These are phyloP conservation scores for Tadarida brasiliensis DNA, from an alignment of 2,797 vertebrate species.

Conservation along the genomic window DNA sequence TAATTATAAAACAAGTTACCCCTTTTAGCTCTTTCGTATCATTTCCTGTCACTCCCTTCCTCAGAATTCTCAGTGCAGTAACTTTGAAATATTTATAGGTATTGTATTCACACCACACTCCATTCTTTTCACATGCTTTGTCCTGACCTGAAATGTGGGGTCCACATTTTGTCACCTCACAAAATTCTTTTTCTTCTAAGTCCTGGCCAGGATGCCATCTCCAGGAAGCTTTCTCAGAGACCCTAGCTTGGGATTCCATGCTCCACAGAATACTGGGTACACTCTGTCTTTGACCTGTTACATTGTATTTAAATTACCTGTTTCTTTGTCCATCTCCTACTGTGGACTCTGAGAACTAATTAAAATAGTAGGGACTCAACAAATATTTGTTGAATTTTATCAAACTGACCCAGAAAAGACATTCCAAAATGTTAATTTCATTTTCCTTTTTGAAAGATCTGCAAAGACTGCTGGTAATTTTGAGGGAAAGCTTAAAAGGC, in stretches of 20 bases:
- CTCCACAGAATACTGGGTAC: accelerated
- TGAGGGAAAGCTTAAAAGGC: constrained; percentile 62
- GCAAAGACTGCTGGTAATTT: constrained; percentile 48
- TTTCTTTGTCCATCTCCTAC: background rate
- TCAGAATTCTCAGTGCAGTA: background rate
- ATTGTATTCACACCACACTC: background rate
- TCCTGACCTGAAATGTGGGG: background rate
- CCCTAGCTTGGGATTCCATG: background rate
- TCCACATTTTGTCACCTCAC: background rate
- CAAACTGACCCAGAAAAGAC: background rate
- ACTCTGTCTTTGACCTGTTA: background rate
- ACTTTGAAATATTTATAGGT: background rate
- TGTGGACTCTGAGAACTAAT: background rate
- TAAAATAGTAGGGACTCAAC: constrained; percentile 11
- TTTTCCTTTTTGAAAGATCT: constrained; percentile 58
- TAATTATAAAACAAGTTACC: background rate
- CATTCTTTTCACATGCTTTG: background rate
- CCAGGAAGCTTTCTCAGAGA: background rate
- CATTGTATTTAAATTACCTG: background rate
- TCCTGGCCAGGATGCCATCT: background rate
- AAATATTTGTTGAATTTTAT: constrained; percentile 58
- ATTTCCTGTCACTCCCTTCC: background rate
- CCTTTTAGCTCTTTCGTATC: background rate
- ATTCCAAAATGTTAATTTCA: constrained; percentile 62
- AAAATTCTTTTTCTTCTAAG: constrained; percentile 11